Evolutionary conservation across 2,797 vertebrate genomes (phyloP), one percentile per base, ranked within the genome.

Genomic region (Coccyzus lansbergi): DNA sequence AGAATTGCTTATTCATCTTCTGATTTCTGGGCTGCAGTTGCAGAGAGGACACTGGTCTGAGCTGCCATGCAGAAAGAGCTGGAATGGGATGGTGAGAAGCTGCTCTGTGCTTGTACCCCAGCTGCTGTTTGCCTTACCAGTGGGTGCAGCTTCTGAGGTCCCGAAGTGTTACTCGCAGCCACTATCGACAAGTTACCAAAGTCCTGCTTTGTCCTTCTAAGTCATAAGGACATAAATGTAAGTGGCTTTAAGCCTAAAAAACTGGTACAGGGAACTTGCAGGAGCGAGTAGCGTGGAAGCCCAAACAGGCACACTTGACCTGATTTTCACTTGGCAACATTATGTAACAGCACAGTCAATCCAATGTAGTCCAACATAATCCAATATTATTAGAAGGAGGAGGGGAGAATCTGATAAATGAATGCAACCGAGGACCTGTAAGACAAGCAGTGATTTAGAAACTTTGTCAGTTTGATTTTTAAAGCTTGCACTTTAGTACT

Each of bases 301-400:
- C 60, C n/a, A n/a, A n/a, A 68, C 0, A 42, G 0, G 49, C 8
- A 38, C 33, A 40, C 44, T 72, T 88, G 63, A 64, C 72, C 63
- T 68, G 40, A 55, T 90, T 88, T 72, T 88, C 77, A 64, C 48
- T 67, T 60, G 70, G 53, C 62, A 75, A 25, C 26, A 25, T 95
- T 91, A 88, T 52, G 52, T 83, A 93, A 92, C 24, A 76, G 55
- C 52, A 53, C 48, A 74, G 85, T 67, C 81, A 91, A 71, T 90
- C 85, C 87, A 92, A 38, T 10, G 33, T 29, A 80, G 89, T 36
- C 34, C 4, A 92, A 18, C 44, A 24, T 81, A 92, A 95, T 93
- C 87, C 77, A 79, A 14, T 76, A 92, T 76, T 76, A 51, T 82
- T 74, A 76, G 65, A 62, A 83, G 71, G 65, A 94, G 89, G 62